Conservation (phyloP, 2,888 invertebrate genomes). For the Pterostichus niger region DNA sequence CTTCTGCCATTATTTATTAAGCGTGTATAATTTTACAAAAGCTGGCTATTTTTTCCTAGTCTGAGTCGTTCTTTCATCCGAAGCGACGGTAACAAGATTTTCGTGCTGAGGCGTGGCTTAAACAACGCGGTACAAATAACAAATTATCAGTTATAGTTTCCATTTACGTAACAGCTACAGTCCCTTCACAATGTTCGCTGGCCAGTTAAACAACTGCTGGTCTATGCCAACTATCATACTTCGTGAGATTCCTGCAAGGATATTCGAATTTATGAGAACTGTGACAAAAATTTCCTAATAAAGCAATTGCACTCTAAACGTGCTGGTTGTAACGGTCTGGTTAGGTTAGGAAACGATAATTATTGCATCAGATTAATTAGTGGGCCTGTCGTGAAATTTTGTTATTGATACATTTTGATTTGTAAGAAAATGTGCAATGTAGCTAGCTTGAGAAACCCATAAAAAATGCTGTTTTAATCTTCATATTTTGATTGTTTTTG, state of each 20-base stretch:
- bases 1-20: too few species aligned
- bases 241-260: constrained; percentile 60
- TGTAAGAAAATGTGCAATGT: constrained; percentile 3
- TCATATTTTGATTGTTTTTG: not conserved
- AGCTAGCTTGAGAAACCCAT: not conserved
- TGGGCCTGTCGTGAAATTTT: constrained; percentile 9
- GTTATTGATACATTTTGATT: not conserved
- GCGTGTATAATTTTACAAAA: too few species aligned
- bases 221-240: not conserved
- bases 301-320: constrained; percentile 8
- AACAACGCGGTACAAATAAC: constrained; percentile 9
- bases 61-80: not conserved
- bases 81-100: constrained; percentile 46
- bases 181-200: constrained; percentile 42
- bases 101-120: constrained; percentile 60
- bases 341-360: constrained; percentile 12
- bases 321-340: constrained; percentile 18
- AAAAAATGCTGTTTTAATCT: not conserved
- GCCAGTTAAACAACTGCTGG: constrained; percentile 15
- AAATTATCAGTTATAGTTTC: constrained; percentile 55
- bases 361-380: constrained; percentile 8
- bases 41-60: not conserved
- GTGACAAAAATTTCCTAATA: constrained; percentile 63
- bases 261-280: constrained; percentile 61
- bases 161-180: constrained; percentile 51